Base-by-base conservation (phyloP, 1,140 invertebrate genomes). In the Aricia agestis region DNA sequence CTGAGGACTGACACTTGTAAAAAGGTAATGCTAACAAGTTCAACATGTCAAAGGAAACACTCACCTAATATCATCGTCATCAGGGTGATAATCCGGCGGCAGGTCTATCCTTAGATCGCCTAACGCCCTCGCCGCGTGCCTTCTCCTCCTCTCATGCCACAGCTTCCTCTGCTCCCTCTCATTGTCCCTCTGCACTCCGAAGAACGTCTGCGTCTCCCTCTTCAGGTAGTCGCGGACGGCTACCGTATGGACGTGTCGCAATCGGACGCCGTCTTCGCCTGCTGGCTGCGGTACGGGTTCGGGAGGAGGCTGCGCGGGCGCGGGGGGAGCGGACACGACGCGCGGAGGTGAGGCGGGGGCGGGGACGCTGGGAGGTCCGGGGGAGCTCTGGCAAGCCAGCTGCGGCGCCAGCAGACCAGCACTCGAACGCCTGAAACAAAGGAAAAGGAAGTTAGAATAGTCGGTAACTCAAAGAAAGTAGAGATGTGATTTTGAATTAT, bases 131-230 rank as follows among this genome's bases (percentile, higher is more conserved):
- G 93, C 94, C 67, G 95, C 95, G 89, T 96, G 93, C 75, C 96
- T 92, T 82, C 95, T 94, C 78, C 96, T 92, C 82, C 96, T 92
- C 77, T 96, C 95, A 69, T 95, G 90, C 96, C 96, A 97, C 86
- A 95, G 86, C 75, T 94, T 90, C 78, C 93, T 93, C 87, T 96
- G 95, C 74, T 94, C 91, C 41, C 93, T 92, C 86, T 96, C 95
- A 67, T 94, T 94, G 78, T 95, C 94, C 77, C 95, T 94, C 78
- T 96, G 94, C 42, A 97, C 94, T 7, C 96, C 96, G 83, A 97
- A 96, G 85, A 97, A 97, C 69, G 94, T 94, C 15, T 95, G 95
- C 17, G 95, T 96, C 84, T 96, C 95, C 73, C 94, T 92, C 81
- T 94, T 95, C 72, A 96, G 94, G 84, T 95, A 96, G 77, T 95